Base-by-base conservation (phyloP, 2,113 vertebrate genomes). In the Mastomys coucha region DNA sequence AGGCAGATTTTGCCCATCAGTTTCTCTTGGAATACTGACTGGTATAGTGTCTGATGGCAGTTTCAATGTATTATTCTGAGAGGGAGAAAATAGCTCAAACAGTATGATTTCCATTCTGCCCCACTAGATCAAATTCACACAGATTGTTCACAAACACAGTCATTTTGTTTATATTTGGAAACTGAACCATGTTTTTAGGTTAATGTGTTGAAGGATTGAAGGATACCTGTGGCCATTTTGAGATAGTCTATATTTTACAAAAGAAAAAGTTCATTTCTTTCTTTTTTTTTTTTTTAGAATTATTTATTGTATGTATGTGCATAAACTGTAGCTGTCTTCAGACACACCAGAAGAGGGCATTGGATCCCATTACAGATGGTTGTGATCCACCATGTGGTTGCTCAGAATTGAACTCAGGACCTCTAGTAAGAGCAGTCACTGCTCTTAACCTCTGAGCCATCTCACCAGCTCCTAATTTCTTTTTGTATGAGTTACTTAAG, bases 91-190 rank as follows among this genome's bases (percentile, higher is more conserved):
- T 45, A 51, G 8, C 8, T 36, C 42, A 89, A 1, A 67, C 7
- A 10, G 20, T 51, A 39, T 33, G 14, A 72, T 7, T 95, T 45
- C 4, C 31, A 51, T 58, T 56, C 45, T 91, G 8, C n/a, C 11
- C 28, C 19, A 84, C 39, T 75, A 28, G 1, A 53, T 90, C 88
- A 69, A 65, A 70, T 67, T 86, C 76, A 90, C 36, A 76, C 6
- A 70, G 28, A 58, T 26, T 31, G 20, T 33, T 89, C 51, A 58
- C 1, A 0, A 4, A 1, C 39, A 69, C 1, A 93, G 14, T 24
- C 13, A 70, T 69, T 95, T 73, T 84, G 42, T 33, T 65, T 93
- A 49, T 70, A 51, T 7, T 88, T 84, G 5, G 49, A 87, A 87
- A 36, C 49, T 65, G 31, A 93, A 70, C 26, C 1, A 53, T 49